Evolutionary conservation across 2,888 invertebrate species (phyloP), one percentile per base, ranked within the genome.

Genomic region (Oscheius sp.): DNA sequence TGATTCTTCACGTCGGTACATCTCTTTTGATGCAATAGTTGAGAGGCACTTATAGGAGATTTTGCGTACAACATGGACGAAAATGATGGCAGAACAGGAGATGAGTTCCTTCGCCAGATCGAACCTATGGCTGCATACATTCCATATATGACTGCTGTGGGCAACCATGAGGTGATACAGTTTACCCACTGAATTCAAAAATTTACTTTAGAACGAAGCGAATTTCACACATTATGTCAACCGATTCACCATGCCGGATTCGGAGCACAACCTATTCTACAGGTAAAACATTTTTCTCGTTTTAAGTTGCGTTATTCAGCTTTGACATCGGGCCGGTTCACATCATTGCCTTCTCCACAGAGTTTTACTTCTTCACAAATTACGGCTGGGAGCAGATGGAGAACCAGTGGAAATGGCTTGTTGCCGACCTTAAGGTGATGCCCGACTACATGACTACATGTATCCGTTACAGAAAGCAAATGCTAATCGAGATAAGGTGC

Each of bases 51-150:
- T 76, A 74, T 59, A 88, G 96, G 96, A 0, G 96, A 96, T 91
- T 95, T 96, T 91, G 96, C 96, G 0, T 96, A 96, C 90, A 94
- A 96, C 90, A 94, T 96, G 95, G 91, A 95, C 57, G 81, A 92
- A 84, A 92, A 94, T 81, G 92, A 95, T 88, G 96, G 93, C 0
- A 90, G 91, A 74, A 93, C 95, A 37, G 96, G 96, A 0, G 95
- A 96, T 91, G 93, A 93, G 89, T 96, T 96, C 90, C 95, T 96
- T 96, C 92, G 93, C 1, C 82, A 83, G 91, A 93, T 97, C 76
- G 93, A 96, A 90, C 93, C 94, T 0, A 92, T 96, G 51, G 96
- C 96, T 33, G 94, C 94, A 21, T 93, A 93, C 89, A 91, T 96
- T 80, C 96, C 96, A 0, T 97, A 97, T 90, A 91, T 91, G 90